Evolutionary conservation across 2,113 vertebrate genomes (phyloP).

Genomic region (Aplodontia rufa): DNA sequence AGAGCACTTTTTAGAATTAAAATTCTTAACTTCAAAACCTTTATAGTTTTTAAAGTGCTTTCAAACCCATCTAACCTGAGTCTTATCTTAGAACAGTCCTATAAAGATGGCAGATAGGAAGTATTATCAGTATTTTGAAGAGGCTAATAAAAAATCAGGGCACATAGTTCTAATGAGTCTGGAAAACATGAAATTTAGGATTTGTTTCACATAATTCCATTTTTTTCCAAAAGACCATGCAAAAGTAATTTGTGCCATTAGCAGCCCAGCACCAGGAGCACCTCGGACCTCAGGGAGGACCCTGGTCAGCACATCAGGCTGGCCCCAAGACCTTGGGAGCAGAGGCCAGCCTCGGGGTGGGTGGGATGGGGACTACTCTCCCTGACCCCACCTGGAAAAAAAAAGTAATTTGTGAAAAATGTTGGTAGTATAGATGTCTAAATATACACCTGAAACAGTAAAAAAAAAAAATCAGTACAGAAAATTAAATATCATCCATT

Average conservation of each 20-base stretch:
- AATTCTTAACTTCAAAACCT: not conserved
- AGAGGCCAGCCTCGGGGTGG: not conserved
- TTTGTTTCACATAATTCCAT: conserved; percentile 7
- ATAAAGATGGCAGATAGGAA: not conserved
- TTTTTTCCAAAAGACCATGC: not conserved
- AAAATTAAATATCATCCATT: not conserved
- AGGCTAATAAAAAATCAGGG: not conserved
- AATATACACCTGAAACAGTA: conserved; percentile 25
- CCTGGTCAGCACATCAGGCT: too few relatives aligned
- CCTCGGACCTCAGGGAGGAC: rapidly evolving
- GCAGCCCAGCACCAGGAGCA: conserved; percentile 82
- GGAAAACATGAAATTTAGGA: not conserved
- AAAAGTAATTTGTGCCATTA: conserved; percentile 90
- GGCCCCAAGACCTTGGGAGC: too few relatives aligned
- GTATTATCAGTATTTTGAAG: conserved; percentile 7
- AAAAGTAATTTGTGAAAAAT: too few relatives aligned
- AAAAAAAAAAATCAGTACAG: conserved; percentile 39
- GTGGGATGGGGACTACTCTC: rapidly evolving
- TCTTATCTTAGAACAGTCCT: not conserved
- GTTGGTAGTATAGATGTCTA: conserved; percentile 25
- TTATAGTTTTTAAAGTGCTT: not conserved
- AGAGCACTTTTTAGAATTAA: not conserved
- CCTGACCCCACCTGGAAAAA: not conserved
- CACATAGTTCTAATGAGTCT: not conserved
- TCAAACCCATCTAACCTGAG: not conserved